Base-by-base conservation (phyloP, 1,140 invertebrate genomes). In the Leptinotarsa defecta region DNA sequence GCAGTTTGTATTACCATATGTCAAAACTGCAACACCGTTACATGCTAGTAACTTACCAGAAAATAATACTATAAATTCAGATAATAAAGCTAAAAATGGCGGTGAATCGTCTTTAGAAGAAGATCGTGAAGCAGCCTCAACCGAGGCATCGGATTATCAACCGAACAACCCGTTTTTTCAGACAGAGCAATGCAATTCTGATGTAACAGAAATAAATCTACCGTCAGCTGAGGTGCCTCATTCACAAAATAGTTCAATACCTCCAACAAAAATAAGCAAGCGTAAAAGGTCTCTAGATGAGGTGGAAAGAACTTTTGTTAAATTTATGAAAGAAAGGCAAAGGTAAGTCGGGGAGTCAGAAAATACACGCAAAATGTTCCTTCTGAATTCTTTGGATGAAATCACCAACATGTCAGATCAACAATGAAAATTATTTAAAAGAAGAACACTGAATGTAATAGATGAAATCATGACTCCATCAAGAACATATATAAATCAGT, bases 1-100 rank as follows among this genome's bases (percentile, higher is more conserved):
- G 62, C 63, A 65, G 64, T 74, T 73, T 65, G 19, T 64, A 74
- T 74, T 74, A 62, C 43, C 72, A 65, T 68, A 65, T 74, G 72
- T 74, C 15, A 57, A 57, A 57, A 57, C 3, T 17, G 52, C 15
- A 57, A 73, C 62, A 73, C 71, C 71, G 17, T 63, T 64, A 73
- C 71, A 64, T 13, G 71, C 22, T 73, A 72, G 20, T 63, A 73
- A 63, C 62, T 73, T 43, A 63, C 71, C 71, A 73, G 71, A 73
- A 73, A 64, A 20, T 4, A 73, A 63, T 73, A 63, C 71, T 62
- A 71, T 71, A 22, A 34, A 13, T 71, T 52, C n/a, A 3, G 17
- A 71, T n/a, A 27, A 73, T 22, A 17, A 52, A 73, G 17, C 52
- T 63, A 61, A 73, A 63, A 63, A 4, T 73, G 22, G 61, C 62